Evolutionary conservation across 1,140 invertebrate species (phyloP).

Genomic region (Drosophila albomicans): DNA sequence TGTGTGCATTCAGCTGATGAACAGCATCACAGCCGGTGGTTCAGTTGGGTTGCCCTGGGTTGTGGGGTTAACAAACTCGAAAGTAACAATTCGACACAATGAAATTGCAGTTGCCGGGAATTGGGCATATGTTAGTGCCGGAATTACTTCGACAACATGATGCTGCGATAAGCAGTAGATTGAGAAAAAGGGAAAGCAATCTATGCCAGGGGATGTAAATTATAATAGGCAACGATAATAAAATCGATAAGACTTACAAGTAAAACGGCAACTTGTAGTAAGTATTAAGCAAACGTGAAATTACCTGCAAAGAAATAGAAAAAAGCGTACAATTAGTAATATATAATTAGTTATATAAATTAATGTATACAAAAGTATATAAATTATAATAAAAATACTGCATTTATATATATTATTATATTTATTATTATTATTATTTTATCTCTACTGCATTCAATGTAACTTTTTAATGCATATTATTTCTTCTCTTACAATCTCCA

Average conservation of each 20-base stretch:
- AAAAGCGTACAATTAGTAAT: slow-evolving; percentile 13
- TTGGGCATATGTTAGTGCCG: slow-evolving; percentile 38
- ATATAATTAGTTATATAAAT: background rate
- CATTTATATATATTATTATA: too few species aligned
- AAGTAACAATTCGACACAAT: slow-evolving; percentile 32
- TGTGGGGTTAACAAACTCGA: slow-evolving; percentile 44
- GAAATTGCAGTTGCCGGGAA: slow-evolving; percentile 10
- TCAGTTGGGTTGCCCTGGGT: slow-evolving; percentile 53
- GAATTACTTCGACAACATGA: slow-evolving; percentile 10
- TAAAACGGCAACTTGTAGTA: background rate
- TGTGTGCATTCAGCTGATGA: slow-evolving; percentile 59
- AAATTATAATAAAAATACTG: too few species aligned
- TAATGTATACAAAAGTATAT: background rate
- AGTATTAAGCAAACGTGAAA: slow-evolving; percentile 24
- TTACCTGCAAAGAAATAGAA: slow-evolving; percentile 59
- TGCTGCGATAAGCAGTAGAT: slow-evolving; percentile 5
- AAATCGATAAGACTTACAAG: slow-evolving; percentile 48
- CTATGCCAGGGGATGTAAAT: slow-evolving; percentile 5
- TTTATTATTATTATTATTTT: too few species aligned
- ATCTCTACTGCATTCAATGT: background rate
- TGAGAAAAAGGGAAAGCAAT: background rate
- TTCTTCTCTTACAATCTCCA: background rate
- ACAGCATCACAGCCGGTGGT: slow-evolving; percentile 19
- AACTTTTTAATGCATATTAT: background rate
- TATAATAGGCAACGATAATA: slow-evolving; percentile 7